Base-by-base conservation (phyloP, 2,797 vertebrate species). In the Lepidocolaptes lacrymiger region DNA sequence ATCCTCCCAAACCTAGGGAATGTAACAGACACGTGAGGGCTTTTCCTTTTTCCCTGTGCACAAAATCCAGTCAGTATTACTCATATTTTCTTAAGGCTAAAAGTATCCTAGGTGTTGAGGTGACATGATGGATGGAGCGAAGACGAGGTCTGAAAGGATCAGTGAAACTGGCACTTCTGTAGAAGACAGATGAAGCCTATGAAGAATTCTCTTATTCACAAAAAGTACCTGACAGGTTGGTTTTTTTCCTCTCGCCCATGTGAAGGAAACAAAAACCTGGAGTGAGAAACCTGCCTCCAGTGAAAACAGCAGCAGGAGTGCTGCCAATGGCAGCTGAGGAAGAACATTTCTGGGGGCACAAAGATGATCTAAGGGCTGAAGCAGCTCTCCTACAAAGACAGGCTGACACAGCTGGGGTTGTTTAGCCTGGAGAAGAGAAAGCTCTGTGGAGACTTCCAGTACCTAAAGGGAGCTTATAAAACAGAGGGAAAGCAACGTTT, bases 131-230 rank as follows among this genome's bases (percentile, higher is more conserved):
- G 91, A 90, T 93, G 61, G 62, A 66, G 39, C 1, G 28, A 79
- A 81, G 83, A 85, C 0, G 1, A 87, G 72, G 77, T 61, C 84
- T 95, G 84, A 91, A 94, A 43, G 49, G 74, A 94, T 91, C 71
- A 56, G 86, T 76, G 85, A 36, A 90, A 68, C 16, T 46, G 52
- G 36, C 32, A 34, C 49, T 59, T 82, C 3, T 0, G 1, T 27
- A 62, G 43, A 82, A 81, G 73, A 78, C 43, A 63, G 74, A 68
- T 82, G 73, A 85, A 67, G 56, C 48, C 10, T 3, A n/a, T 0
- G 0, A 76, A 90, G 26, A 77, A 88, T 67, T 73, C 90, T 51
- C 41, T 74, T 91, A 67, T 48, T 92, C 77, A 80, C 56, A 54
- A 79, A 79, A 91, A 67, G 1, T 49, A 64, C 18, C 37, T 82